phyloP scores from a whole-genome alignment of 2,888 invertebrate genomes.

The Odontomyia ornata region DNA sequence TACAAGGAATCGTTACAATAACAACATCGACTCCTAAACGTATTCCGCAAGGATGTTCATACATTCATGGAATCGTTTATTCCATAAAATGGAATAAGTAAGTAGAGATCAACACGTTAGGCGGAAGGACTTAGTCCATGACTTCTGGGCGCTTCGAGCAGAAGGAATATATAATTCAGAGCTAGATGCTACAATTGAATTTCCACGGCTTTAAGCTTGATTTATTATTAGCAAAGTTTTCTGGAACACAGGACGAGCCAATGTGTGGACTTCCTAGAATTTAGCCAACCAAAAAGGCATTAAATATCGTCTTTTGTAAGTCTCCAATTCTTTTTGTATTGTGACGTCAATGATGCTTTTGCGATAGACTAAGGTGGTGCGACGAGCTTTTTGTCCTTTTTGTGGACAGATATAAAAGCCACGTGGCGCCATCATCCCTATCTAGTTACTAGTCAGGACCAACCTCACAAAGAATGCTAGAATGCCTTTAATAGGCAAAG shows the following conservation, averaged over 20 bases:
- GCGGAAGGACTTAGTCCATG: no score
- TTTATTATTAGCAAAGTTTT: background rate
- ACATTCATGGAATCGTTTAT: no score
- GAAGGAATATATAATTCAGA: no score
- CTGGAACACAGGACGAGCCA: background rate
- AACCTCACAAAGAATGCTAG: conserved; percentile 17
- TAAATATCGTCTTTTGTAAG: background rate
- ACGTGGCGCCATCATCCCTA: conserved; percentile 38
- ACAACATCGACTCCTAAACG: background rate
- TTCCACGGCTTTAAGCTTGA: no score
- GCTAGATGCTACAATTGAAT: no score
- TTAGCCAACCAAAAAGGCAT: background rate
- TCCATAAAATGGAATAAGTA: no score
- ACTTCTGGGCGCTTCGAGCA: no score
- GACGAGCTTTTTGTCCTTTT: background rate
- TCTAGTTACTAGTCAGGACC: background rate
- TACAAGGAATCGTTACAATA: no score
- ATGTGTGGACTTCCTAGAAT: conserved; percentile 15
- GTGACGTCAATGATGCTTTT: conserved; percentile 36
- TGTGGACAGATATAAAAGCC: conserved; percentile 40
- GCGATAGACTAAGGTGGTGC: background rate
- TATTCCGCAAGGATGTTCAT: no score
- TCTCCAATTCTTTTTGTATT: conserved; percentile 13
- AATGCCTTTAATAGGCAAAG: conserved; percentile 22
- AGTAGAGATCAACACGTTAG: no score